Percentiles rank a stretch among this genome's conserved stretches.
phyloP scores from a whole-genome alignment of 2,888 invertebrate species.

The Achlya flavicornis region DNA sequence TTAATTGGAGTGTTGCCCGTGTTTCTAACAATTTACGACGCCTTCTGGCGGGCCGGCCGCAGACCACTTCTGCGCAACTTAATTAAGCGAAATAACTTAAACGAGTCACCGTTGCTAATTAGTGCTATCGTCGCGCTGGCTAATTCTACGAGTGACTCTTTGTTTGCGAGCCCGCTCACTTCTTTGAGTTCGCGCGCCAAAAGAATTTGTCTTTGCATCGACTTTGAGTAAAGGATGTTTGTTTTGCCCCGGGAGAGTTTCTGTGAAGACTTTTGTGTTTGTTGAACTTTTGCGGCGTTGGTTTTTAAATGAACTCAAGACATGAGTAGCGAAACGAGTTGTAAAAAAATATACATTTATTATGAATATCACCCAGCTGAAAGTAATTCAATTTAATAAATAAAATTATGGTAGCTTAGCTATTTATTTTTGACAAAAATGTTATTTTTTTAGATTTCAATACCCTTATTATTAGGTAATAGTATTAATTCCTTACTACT shows the following conservation, averaged over 20 bases:
- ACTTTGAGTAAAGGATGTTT: conserved; percentile 77
- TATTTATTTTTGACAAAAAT: no score
- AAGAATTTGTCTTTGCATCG: conserved; percentile 82
- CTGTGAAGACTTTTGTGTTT: conserved; percentile 58
- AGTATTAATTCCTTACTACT: no score
- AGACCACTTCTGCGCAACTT: conserved; percentile 82
- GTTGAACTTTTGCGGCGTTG: conserved; percentile 53
- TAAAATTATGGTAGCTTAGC: no score
- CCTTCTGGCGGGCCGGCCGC: conserved; percentile 77
- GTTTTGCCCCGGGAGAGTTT: conserved; percentile 65
- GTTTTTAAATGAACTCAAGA: conserved; percentile 39
- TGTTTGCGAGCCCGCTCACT: conserved; percentile 70
- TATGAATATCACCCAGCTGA: background rate
- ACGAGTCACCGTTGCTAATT: conserved; percentile 82
- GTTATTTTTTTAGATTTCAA: no score
- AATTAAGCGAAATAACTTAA: conserved; percentile 84
- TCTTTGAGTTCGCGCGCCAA: conserved; percentile 79
- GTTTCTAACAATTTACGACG: conserved; percentile 79
- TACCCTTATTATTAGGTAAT: no score
- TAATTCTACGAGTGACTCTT: conserved; percentile 80
- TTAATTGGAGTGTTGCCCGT: conserved; percentile 82
- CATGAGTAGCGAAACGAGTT: conserved; percentile 21
- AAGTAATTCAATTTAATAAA: no score
- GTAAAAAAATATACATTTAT: background rate
- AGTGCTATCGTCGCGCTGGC: conserved; percentile 75